A percentile compares a stretch with the other conserved stretches of the same genome.
Conservation (phyloP, 2,113 vertebrate species). For the Onychorhynchus coronatus region DNA sequence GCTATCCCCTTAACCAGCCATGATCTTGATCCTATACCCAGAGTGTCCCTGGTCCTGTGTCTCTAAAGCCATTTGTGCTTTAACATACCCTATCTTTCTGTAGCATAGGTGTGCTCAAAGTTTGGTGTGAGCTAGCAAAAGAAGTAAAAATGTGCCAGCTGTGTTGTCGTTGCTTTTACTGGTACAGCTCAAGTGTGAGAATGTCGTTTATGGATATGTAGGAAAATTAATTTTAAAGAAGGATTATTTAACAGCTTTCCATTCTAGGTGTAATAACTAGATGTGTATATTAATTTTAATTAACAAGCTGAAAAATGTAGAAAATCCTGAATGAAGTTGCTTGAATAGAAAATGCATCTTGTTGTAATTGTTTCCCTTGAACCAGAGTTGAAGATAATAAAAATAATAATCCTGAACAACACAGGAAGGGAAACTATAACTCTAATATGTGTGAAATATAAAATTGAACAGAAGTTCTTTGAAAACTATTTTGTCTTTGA, state of each 20-base stretch:
- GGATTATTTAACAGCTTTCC: neutral
- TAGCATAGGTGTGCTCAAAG: neutral
- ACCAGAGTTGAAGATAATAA: neutral
- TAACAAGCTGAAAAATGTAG: neutral
- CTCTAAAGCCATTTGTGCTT: neutral
- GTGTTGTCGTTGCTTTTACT: neutral
- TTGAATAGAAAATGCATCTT: neutral
- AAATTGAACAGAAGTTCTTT: neutral
- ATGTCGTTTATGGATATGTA: neutral
- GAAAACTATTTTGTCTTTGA: neutral
- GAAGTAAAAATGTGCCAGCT: neutral
- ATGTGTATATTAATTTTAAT: slow-evolving; percentile 12
- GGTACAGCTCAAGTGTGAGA: neutral
- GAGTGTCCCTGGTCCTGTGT: neutral
- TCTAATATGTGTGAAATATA: neutral
- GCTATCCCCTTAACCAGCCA: neutral
- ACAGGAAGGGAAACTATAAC: neutral
- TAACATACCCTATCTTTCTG: neutral
- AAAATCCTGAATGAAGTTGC: neutral
- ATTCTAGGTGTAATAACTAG: neutral
- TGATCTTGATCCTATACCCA: neutral
- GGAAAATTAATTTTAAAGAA: neutral
- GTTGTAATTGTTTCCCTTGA: neutral
- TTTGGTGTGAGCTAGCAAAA: neutral
- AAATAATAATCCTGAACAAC: neutral